These are phyloP conservation scores for Pocota personata DNA, from an alignment of 2,888 invertebrate species.

Conservation along the genomic window DNA sequence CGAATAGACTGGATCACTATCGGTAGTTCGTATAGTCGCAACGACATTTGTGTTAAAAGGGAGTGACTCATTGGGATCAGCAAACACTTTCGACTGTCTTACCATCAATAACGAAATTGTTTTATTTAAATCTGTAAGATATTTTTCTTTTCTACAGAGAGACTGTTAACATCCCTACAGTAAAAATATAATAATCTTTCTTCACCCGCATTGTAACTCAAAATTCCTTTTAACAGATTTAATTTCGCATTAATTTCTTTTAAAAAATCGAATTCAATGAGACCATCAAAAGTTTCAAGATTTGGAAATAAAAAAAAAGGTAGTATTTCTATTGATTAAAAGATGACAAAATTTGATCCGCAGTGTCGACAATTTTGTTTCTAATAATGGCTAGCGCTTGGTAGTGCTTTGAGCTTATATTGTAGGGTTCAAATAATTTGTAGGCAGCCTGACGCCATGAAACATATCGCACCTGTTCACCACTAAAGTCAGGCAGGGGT, in stretches of 20 bases:
- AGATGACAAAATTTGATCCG: no score
- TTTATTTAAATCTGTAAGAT: neutral
- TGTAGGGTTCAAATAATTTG: no score
- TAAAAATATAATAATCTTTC: slow-evolving; percentile 3
- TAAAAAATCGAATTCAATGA: slow-evolving; percentile 55
- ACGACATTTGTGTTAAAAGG: no score
- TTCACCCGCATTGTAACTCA: slow-evolving; percentile 2
- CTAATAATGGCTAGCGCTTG: slow-evolving; percentile 26
- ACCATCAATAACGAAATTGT: neutral
- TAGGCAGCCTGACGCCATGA: neutral
- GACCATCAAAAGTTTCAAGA: no score
- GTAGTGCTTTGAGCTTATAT: no score
- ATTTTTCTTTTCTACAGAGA: neutral
- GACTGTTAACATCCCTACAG: slow-evolving; percentile 7
- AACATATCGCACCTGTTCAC: neutral
- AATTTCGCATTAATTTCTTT: slow-evolving; percentile 42
- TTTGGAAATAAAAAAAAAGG: slow-evolving; percentile 52
- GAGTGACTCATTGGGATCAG: neutral
- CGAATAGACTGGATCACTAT: no score
- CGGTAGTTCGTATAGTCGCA: no score
- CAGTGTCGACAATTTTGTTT: neutral
- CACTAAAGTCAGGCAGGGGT: neutral
- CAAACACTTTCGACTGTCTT: neutral
- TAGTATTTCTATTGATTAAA: slow-evolving; percentile 24
- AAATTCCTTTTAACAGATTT: slow-evolving; percentile 23